Evolutionary conservation across 2,113 vertebrate species (phyloP).

Genomic region (Tapirus terrestris): DNA sequence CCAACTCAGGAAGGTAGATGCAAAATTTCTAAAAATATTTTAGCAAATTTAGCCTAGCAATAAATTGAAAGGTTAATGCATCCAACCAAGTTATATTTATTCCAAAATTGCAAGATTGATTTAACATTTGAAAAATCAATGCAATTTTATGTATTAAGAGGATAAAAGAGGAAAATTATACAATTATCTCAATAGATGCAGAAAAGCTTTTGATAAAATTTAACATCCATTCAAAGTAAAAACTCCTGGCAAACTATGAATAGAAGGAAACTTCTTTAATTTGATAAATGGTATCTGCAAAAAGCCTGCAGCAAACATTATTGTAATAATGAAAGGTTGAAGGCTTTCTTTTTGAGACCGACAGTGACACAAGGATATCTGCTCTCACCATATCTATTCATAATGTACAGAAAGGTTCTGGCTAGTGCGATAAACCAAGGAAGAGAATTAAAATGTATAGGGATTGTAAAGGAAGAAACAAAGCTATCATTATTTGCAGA

Average conservation of each 20-base stretch:
- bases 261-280: neutral
- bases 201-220: constrained; percentile 8
- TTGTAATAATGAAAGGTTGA: neutral
- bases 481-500: neutral
- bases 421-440: neutral
- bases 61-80: constrained; percentile 31
- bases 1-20: neutral
- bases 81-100: constrained; percentile 28
- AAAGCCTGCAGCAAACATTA: neutral
- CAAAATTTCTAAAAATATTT: neutral
- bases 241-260: neutral
- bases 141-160: neutral
- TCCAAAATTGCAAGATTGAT: neutral
- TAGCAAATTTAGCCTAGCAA: neutral
- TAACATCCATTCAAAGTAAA: constrained; percentile 9
- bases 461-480: neutral
- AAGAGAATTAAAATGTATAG: neutral
- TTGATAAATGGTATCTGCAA: neutral
- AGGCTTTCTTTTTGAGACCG: neutral
- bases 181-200: neutral
- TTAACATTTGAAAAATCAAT: constrained; percentile 37
- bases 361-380: neutral
- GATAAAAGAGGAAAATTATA: neutral
- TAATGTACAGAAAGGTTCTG: neutral
- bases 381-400: neutral